A percentile compares a stretch with the other conserved stretches of the same genome.
Conservation (phyloP, 2,888 invertebrate genomes). For the Meandrusa payeni region DNA sequence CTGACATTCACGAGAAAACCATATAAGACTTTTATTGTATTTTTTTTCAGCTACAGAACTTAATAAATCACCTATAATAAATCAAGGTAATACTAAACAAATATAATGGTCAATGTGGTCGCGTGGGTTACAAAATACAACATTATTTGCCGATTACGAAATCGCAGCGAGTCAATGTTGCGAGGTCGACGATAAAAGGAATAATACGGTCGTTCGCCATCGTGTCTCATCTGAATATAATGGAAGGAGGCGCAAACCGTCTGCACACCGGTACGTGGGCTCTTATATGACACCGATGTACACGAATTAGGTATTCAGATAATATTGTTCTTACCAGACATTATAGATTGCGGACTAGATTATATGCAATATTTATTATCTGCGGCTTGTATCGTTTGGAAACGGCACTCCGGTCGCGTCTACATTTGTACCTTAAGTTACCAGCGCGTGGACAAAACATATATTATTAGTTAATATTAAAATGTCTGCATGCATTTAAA, state of each 20-base stretch:
- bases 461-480: not conserved
- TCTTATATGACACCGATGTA: slow-evolving; percentile 28
- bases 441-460: too few species aligned
- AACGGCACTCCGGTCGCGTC: not conserved
- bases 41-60: too few species aligned
- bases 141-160: slow-evolving; percentile 22
- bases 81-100: slow-evolving; percentile 3
- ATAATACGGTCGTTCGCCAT: slow-evolving; percentile 38
- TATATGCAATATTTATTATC: slow-evolving; percentile 10
- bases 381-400: not conserved
- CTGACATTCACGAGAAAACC: too few species aligned
- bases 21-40: too few species aligned
- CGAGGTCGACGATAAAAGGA: slow-evolving; percentile 31
- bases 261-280: slow-evolving; percentile 51
- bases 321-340: slow-evolving; percentile 17
- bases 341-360: slow-evolving; percentile 17
- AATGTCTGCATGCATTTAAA: too few species aligned
- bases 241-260: slow-evolving; percentile 56
- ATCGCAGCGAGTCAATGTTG: slow-evolving; percentile 13
- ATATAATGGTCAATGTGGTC: slow-evolving; percentile 9
- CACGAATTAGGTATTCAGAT: slow-evolving; percentile 22
- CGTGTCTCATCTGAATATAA: slow-evolving; percentile 73
- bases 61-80: slow-evolving; percentile 1
- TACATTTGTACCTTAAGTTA: not conserved
- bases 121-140: slow-evolving; percentile 13